Base-by-base conservation (phyloP, 2,113 vertebrate genomes). In the Columba janthina region DNA sequence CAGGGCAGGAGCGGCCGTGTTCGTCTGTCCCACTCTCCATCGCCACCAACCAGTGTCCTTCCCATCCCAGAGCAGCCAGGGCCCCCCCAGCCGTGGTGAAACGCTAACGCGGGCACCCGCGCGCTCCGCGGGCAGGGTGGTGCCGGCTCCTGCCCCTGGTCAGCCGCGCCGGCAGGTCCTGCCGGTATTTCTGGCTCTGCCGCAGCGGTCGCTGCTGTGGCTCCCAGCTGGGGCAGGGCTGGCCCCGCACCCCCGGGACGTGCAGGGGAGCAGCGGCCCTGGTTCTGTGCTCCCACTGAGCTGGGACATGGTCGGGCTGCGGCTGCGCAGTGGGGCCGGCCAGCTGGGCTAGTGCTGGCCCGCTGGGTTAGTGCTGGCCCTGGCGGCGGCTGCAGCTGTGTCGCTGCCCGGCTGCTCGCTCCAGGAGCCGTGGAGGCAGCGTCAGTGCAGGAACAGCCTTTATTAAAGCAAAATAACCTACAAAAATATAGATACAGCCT, bases 381-480 rank as follows among this genome's bases (percentile, higher is more conserved):
- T 44, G 42, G 42, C 16, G 16, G 42, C 42, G 15, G 42, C 42
- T 17, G 42, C 42, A 44, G 42, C 42, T 44, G 42, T 17, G 42
- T 17, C 7, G 42, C 42, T 44, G 42, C 42, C 16, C 42, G 42
- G 42, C 42, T 44, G 21, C 61, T 86, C 1, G 1, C 31, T 36
- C 2, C 44, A 18, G 51, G 74, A 89, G 71, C 73, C 1, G 0
- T 8, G 31, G 32, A 72, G 65, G 34, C 38, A 32, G 46, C 1
- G 5, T 96, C 89, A 91, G 94, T 96, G 95, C 96, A 97, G 94
- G 94, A 96, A 95, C 91, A 94, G 94, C 93, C 95, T 97, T 97
- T 97, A 97, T 96, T 97, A 94, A 96, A 96, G 94, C 96, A 96
- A 95, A 97, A 96, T 97, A 96, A 97, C 71, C 96, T 97, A 97